Percentiles rank a stretch among this genome's conserved stretches.
phyloP scores from a whole-genome alignment of 1,140 invertebrate species.

The Euura lappo region DNA sequence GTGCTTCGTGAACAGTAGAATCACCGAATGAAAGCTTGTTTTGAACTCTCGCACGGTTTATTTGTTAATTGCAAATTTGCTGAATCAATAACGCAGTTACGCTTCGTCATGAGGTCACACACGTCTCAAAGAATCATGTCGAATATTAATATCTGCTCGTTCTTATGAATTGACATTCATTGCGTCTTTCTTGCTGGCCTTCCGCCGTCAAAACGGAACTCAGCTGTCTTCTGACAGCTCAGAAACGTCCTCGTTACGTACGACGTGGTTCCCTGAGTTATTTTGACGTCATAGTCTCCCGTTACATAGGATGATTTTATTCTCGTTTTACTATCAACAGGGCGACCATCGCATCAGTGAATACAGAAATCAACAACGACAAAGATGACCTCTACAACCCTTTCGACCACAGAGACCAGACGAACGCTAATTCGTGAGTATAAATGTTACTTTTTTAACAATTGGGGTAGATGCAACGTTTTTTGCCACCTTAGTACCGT shows the following conservation, averaged over 20 bases:
- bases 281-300: too few species aligned
- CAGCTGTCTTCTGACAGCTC: not conserved
- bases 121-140: too few species aligned
- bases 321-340: slow-evolving; percentile 26
- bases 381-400: slow-evolving; percentile 68
- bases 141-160: too few species aligned
- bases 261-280: not conserved
- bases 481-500: slow-evolving; percentile 5
- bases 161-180: not conserved
- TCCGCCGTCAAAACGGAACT: not conserved
- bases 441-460: slow-evolving; percentile 17
- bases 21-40: too few species aligned
- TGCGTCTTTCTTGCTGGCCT: not conserved
- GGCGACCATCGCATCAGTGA: slow-evolving; percentile 41
- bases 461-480: too few species aligned
- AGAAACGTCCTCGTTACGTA: not conserved
- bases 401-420: slow-evolving; percentile 71
- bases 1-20: too few species aligned
- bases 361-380: slow-evolving; percentile 45
- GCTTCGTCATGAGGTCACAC: too few species aligned
- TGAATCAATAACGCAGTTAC: too few species aligned
- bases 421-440: slow-evolving; percentile 70
- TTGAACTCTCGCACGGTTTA: too few species aligned
- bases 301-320: too few species aligned
- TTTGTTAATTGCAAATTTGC: too few species aligned